phyloP scores from a whole-genome alignment of 2,888 invertebrate genomes.

The Oscheius sp. region DNA sequence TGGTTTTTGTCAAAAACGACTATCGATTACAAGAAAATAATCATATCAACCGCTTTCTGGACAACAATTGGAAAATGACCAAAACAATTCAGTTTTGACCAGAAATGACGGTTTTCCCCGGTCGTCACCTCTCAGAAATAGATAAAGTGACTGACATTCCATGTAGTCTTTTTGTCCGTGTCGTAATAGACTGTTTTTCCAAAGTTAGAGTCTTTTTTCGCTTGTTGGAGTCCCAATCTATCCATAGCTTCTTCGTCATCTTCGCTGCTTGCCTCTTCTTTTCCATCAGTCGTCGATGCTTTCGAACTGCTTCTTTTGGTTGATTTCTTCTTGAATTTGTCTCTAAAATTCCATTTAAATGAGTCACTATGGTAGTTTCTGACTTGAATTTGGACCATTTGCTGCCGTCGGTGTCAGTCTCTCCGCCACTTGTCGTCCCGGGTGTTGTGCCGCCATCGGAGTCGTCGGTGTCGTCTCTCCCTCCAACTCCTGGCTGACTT shows the following conservation, averaged over 20 bases:
- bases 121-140: neutral
- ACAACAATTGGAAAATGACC: too few species aligned
- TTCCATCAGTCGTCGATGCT: neutral
- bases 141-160: conserved; percentile 53
- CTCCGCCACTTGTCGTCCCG: neutral
- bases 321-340: conserved; percentile 11
- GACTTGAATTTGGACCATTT: neutral
- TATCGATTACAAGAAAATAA: too few species aligned
- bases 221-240: conserved; percentile 27
- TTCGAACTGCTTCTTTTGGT: conserved; percentile 1
- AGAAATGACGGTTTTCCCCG: too few species aligned
- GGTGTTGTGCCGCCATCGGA: neutral
- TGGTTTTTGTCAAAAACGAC: too few species aligned
- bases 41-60: too few species aligned
- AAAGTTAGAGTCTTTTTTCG: conserved; percentile 41
- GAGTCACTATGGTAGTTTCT: neutral
- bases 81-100: too few species aligned
- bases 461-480: neutral
- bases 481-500: conserved; percentile 1
- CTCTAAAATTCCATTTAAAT: neutral
- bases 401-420: neutral
- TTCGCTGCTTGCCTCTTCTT: neutral
- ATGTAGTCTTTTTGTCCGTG: conserved; percentile 49
- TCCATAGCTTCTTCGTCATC: conserved; percentile 25
- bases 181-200: conserved; percentile 45